Percentiles rank a stretch among this genome's conserved stretches.
Evolutionary conservation across 1,140 invertebrate species (phyloP).

Genomic region (Teleogryllus occipitalis): DNA sequence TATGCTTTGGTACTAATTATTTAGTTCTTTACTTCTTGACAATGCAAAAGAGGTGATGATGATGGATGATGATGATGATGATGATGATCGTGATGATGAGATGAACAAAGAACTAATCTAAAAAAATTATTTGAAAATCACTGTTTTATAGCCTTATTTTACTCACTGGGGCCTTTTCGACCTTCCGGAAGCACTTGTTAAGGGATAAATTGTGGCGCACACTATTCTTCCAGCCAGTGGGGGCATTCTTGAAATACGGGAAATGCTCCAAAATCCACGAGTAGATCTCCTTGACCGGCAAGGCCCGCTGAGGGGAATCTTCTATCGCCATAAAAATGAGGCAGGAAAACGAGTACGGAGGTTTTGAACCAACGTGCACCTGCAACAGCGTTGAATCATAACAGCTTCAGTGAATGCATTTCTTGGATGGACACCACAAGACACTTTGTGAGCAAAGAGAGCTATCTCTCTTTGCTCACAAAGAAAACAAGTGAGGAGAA

Average conservation of each 20-base stretch:
- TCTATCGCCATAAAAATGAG: conserved; percentile 97
- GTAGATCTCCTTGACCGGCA: conserved; percentile 86
- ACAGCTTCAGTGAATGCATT: not conserved
- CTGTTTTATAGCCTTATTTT: not conserved
- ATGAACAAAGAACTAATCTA: too few species aligned
- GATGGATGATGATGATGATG: too few species aligned
- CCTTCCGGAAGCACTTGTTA: conserved; percentile 96
- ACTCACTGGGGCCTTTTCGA: conserved; percentile 78
- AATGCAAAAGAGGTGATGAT: too few species aligned
- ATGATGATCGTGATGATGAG: too few species aligned
- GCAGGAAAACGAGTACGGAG: conserved; percentile 90
- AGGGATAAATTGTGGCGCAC: conserved; percentile 91
- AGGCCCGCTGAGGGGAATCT: conserved; percentile 74
- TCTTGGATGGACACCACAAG: not conserved
- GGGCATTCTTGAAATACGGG: conserved; percentile 92
- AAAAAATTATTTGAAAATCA: too few species aligned
- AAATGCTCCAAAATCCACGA: conserved; percentile 96
- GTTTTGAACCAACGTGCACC: conserved; percentile 78
- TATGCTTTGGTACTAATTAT: too few species aligned
- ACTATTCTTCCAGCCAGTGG: conserved; percentile 96
- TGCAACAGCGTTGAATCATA: conserved; percentile 30
- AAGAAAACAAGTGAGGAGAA: too few species aligned
- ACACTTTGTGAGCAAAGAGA: not conserved
- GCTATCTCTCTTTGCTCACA: too few species aligned
- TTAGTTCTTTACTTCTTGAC: too few species aligned